Evolutionary conservation across 1,140 invertebrate genomes (phyloP).

Genomic region (Saxidomus purpurata): DNA sequence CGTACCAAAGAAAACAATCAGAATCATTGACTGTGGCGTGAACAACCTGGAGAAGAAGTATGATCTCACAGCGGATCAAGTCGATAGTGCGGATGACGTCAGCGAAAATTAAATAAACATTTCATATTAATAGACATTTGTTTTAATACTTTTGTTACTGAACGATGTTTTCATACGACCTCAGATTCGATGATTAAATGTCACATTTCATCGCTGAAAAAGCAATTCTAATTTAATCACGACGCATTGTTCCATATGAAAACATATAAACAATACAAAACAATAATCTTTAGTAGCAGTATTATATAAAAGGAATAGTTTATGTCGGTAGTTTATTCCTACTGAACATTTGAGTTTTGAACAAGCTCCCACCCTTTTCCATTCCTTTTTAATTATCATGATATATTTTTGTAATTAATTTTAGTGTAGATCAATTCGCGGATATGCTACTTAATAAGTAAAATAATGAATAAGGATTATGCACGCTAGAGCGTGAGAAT

Average conservation of each 20-base stretch:
- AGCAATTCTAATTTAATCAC: too few species aligned
- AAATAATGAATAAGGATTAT: neutral
- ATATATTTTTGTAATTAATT: too few species aligned
- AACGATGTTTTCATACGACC: neutral
- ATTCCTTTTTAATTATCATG: too few species aligned
- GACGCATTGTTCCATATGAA: too few species aligned
- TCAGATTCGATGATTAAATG: neutral
- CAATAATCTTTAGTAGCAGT: too few species aligned
- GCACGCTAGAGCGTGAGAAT: neutral
- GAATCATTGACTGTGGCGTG: conserved; percentile 74
- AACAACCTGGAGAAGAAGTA: conserved; percentile 76
- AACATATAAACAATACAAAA: too few species aligned
- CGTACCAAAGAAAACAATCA: conserved; percentile 75
- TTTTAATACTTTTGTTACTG: conserved; percentile 1
- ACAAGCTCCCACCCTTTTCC: too few species aligned
- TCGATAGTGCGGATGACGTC: conserved; percentile 54
- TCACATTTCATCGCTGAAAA: neutral
- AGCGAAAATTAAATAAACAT: conserved; percentile 33
- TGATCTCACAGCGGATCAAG: conserved; percentile 70
- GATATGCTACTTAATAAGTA: neutral
- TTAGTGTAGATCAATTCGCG: too few species aligned
- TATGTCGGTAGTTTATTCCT: too few species aligned
- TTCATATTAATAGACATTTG: neutral
- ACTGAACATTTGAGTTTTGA: too few species aligned
- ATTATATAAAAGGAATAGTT: too few species aligned